Base-by-base conservation (phyloP, 2,113 vertebrate species). In the Catharus bicknelli region DNA sequence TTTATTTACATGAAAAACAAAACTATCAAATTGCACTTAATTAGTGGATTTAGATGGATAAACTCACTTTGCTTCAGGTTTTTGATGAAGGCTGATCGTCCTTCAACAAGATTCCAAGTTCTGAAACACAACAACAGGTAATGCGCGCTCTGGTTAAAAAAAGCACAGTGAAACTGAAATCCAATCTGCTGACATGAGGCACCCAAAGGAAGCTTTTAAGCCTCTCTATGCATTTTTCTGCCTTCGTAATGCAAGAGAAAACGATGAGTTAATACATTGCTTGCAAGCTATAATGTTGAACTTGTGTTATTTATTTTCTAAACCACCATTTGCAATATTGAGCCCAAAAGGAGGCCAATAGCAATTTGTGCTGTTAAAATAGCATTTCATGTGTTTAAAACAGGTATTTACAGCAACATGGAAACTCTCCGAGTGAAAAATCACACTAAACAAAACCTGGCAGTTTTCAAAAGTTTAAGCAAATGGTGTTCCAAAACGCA, bases 51-150 rank as follows among this genome's bases (percentile, higher is more conserved):
- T 61, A 82, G 78, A 90, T 2, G 48, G 29, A 57, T 38, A 80
- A 81, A 97, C 99, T 98, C 96, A 99, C 99, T 99, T 92, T 98
- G 98, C 90, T 99, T 99, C 93, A 99, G 98, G 88, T 99, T 99
- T 98, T 99, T 99, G 95, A 99, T 98, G 93, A 99, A 99, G 26
- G 99, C 99, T 19, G 98, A 98, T 95, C 99, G 97, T 96, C 99
- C 99, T 78, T 98, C 98, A 58, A 98, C 97, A 69, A 99, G 98
- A 97, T 99, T 99, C 99, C 99, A 99, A 2, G 99, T 99, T 97
- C 99, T 99, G 91, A 77, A 98, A 97, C 80, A 97, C 36, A 97
- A 79, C 48, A 94, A 70, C 3, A 61, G 73, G 51, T 29, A 78
- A 74, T 5, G 13, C 62, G 16, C 36, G 66, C 45, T 75, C 62